phyloP scores from a whole-genome alignment of 30 jellyfish, hydroid and myxozoan genomes.

The Haliclystus octoradiatus region DNA sequence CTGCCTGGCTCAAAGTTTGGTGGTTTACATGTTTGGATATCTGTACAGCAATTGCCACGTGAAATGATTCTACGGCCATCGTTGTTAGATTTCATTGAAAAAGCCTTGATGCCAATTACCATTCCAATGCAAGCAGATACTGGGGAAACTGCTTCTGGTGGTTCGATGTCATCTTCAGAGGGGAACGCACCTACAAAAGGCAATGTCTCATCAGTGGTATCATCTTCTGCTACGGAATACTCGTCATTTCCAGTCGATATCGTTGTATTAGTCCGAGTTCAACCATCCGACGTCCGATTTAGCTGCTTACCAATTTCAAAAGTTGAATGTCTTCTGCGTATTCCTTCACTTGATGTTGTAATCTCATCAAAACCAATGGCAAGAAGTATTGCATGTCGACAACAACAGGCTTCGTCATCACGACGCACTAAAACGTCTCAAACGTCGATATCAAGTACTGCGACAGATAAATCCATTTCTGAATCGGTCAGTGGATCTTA shows the following conservation, averaged over 20 bases:
- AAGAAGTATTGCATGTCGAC: neutral
- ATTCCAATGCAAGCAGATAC: conserved; percentile 17
- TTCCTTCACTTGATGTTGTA: conserved; percentile 77
- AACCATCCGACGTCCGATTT: conserved; percentile 87
- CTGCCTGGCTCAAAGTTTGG: conserved; percentile 64
- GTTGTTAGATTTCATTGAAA: conserved; percentile 65
- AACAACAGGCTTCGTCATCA: conserved; percentile 16
- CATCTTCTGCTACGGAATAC: conserved; percentile 62
- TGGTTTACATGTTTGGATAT: conserved; percentile 62
- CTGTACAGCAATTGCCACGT: conserved; percentile 66
- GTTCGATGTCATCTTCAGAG: neutral
- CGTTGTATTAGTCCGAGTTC: conserved; percentile 66
- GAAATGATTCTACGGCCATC: conserved; percentile 90
- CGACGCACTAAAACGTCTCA: conserved; percentile 14
- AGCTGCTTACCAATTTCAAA: conserved; percentile 86
- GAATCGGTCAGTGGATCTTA: conserved; percentile 23
- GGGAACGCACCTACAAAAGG: conserved; percentile 12
- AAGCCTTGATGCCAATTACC: conserved; percentile 70
- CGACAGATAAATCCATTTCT: neutral
- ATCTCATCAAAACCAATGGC: conserved; percentile 71
- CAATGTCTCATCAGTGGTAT: conserved; percentile 34
- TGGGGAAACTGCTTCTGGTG: neutral
- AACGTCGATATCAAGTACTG: conserved; percentile 2
- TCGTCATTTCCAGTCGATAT: conserved; percentile 87
- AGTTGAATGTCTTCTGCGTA: conserved; percentile 78